Evolutionary conservation across 2,888 invertebrate genomes (phyloP).

Genomic region (Fissipunctia ypsillon): DNA sequence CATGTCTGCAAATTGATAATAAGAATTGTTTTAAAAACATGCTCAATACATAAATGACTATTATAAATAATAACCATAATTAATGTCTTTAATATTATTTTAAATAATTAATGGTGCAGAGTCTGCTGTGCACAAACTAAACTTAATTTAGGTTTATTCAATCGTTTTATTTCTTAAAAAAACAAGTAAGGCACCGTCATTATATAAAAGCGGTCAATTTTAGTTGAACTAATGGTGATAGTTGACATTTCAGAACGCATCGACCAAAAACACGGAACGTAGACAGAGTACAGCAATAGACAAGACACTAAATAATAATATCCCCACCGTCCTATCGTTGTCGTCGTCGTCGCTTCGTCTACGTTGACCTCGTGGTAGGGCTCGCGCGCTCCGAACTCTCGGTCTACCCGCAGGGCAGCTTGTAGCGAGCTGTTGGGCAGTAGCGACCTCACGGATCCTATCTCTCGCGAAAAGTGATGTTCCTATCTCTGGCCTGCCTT

Average conservation of each 20-base stretch:
- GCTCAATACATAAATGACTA: constrained; percentile 15
- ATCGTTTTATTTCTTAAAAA: not conserved
- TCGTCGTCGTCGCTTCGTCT: too few species aligned
- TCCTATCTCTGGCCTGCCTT: too few species aligned
- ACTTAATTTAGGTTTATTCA: not conserved
- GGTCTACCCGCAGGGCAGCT: too few species aligned
- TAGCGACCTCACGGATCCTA: too few species aligned
- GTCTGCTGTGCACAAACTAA: not conserved
- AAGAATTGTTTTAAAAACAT: constrained; percentile 20
- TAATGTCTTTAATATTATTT: not conserved
- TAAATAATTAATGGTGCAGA: not conserved
- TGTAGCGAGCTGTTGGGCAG: too few species aligned
- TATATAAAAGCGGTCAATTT: not conserved
- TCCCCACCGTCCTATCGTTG: too few species aligned
- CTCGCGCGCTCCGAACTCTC: too few species aligned
- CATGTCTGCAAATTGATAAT: constrained; percentile 37
- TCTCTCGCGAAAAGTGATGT: too few species aligned
- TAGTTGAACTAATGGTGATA: too few species aligned
- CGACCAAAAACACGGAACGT: not conserved
- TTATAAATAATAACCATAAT: too few species aligned
- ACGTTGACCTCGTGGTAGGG: too few species aligned
- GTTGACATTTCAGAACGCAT: not conserved
- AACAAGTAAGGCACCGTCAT: not conserved
- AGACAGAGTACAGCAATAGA: not conserved
- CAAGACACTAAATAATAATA: not conserved